A percentile compares a stretch with the other conserved stretches of the same genome.
phyloP scores from a whole-genome alignment of 1,140 invertebrate species.

The Apis cerana region DNA sequence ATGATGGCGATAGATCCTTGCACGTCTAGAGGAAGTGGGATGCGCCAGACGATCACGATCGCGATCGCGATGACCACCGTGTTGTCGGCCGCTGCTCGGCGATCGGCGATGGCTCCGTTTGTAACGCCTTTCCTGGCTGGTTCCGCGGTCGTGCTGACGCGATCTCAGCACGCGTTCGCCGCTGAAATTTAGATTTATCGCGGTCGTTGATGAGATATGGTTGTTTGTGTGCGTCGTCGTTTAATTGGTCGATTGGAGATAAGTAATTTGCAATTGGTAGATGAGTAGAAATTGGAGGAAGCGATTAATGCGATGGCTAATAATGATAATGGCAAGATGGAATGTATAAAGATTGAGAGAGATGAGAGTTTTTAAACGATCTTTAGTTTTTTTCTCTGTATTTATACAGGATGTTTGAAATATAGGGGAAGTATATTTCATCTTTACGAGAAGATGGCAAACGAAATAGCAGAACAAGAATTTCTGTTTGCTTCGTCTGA shows the following conservation, averaged over 20 bases:
- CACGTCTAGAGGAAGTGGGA: slow-evolving; percentile 80
- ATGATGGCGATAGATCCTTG: slow-evolving; percentile 74
- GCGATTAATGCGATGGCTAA: too few species aligned
- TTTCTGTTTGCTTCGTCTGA: too few species aligned
- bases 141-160: slow-evolving; percentile 83
- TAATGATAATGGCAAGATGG: too few species aligned
- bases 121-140: slow-evolving; percentile 84
- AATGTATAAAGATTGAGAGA: too few species aligned
- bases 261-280: too few species aligned
- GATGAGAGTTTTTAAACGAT: too few species aligned
- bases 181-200: slow-evolving; percentile 74
- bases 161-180: slow-evolving; percentile 84
- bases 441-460: too few species aligned
- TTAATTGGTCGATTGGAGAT: not conserved
- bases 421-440: too few species aligned
- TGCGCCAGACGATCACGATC: slow-evolving; percentile 79
- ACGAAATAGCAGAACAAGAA: too few species aligned
- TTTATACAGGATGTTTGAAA: too few species aligned
- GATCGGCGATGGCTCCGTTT: slow-evolving; percentile 84
- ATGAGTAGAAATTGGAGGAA: not conserved
- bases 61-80: slow-evolving; percentile 79
- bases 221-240: not conserved
- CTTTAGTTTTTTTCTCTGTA: too few species aligned
- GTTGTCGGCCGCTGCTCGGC: slow-evolving; percentile 82
- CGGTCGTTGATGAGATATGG: not conserved